These are phyloP conservation scores for Clarias platycephalus DNA, from an alignment of 2,797 vertebrate genomes.

Conservation along the genomic window DNA sequence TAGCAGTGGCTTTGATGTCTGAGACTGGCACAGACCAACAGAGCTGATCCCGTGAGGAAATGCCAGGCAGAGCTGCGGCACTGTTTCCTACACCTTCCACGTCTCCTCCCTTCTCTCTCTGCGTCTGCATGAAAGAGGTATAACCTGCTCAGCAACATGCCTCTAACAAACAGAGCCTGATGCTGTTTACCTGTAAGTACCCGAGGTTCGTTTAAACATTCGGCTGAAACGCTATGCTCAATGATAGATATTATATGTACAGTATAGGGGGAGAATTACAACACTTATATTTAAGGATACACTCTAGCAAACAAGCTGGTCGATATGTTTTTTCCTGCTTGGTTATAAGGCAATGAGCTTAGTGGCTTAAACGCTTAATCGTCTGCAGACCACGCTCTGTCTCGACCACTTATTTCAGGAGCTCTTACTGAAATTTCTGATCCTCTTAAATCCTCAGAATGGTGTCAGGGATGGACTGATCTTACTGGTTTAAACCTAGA, in stretches of 20 bases:
- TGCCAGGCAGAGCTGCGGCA: constrained; percentile 35
- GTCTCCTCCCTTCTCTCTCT: constrained; percentile 27
- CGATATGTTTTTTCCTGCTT: neutral
- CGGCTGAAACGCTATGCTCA: neutral
- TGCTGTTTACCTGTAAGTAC: constrained; percentile 43
- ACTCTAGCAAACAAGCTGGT: neutral
- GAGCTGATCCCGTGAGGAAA: constrained; percentile 33
- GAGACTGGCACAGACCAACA: constrained; percentile 43
- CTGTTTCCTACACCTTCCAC: constrained; percentile 40
- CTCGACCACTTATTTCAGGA: neutral
- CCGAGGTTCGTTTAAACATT: neutral
- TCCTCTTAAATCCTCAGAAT: neutral
- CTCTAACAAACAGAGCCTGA: constrained; percentile 26
- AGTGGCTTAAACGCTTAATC: constrained; percentile 1
- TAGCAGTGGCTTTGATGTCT: constrained; percentile 36
- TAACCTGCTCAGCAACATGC: constrained; percentile 49
- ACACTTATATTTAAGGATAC: neutral
- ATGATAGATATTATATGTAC: neutral
- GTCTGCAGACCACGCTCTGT: neutral
- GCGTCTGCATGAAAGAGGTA: constrained; percentile 36
- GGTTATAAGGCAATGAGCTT: neutral
- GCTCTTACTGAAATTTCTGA: neutral
- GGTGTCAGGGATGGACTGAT: neutral
- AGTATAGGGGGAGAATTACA: neutral
- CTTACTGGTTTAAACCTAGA: neutral